Percentiles rank a stretch among this genome's conserved stretches.
These are phyloP conservation scores for Chrysolina americana DNA, from an alignment of 2,888 invertebrate species.

Conservation along the genomic window DNA sequence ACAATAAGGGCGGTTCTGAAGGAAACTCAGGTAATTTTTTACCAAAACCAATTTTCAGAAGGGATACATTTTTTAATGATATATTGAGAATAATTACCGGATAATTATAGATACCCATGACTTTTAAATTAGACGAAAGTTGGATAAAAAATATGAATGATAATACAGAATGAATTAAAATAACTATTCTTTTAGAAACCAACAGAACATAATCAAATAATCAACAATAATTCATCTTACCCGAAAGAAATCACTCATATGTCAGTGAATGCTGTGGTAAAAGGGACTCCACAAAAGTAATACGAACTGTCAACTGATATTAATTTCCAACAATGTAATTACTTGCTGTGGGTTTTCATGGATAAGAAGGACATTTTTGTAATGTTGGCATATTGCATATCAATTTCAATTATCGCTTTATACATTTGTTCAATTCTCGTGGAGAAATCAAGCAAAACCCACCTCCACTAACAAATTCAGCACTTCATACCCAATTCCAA, in stretches of 20 bases:
- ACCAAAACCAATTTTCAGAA: conserved; percentile 6
- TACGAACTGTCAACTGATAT: too few species aligned
- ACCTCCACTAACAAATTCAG: too few species aligned
- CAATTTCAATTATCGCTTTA: too few species aligned
- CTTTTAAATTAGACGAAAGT: conserved; percentile 5
- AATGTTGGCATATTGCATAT: too few species aligned
- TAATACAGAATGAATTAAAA: background rate
- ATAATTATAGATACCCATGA: conserved; percentile 9
- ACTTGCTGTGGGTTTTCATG: too few species aligned
- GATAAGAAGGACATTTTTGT: too few species aligned
- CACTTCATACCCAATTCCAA: too few species aligned
- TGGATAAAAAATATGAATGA: background rate
- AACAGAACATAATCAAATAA: background rate
- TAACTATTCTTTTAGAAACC: background rate
- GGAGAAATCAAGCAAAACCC: too few species aligned
- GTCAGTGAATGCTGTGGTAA: background rate
- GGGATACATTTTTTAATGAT: conserved; percentile 7
- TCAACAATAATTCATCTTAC: background rate
- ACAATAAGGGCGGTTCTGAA: conserved; percentile 17
- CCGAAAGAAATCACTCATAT: background rate
- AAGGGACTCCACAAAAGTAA: too few species aligned
- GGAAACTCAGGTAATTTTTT: conserved; percentile 19
- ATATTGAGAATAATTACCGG: conserved; percentile 8
- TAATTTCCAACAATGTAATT: too few species aligned
- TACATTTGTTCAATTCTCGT: too few species aligned